These are phyloP conservation scores for Aradus depressus DNA, from an alignment of 2,888 invertebrate genomes.

Conservation along the genomic window DNA sequence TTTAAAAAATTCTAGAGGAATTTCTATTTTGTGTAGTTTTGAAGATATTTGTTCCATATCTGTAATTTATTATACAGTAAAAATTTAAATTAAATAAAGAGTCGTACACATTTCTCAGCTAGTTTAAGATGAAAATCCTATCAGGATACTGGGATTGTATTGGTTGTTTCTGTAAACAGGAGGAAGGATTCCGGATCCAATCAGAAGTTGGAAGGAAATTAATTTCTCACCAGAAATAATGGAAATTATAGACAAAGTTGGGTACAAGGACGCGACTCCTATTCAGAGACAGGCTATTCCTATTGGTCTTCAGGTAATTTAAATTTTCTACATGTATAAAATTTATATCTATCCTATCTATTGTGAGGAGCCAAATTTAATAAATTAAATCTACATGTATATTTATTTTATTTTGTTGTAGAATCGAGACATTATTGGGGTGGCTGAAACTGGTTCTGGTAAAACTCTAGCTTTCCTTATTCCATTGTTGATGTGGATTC, in stretches of 20 bases:
- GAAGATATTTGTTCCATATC: background rate
- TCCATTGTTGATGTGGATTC: constrained; percentile 95
- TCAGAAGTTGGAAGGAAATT: constrained; percentile 91
- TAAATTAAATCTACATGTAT: background rate
- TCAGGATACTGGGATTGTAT: too few species aligned
- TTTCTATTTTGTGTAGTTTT: background rate
- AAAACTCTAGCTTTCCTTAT: constrained; percentile 98
- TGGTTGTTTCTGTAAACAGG: constrained; percentile 39
- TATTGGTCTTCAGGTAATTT: constrained; percentile 54
- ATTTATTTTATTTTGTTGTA: constrained; percentile 42
- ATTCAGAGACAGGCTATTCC: constrained; percentile 99
- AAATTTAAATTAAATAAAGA: too few species aligned
- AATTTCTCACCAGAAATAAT: constrained; percentile 78
- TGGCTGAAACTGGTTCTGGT: constrained; percentile 98
- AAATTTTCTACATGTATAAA: too few species aligned
- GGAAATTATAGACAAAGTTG: constrained; percentile 87
- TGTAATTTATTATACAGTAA: background rate
- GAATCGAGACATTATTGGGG: constrained; percentile 94
- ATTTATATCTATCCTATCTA: too few species aligned
- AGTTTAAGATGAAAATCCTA: too few species aligned
- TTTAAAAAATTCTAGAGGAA: too few species aligned
- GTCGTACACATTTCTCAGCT: too few species aligned
- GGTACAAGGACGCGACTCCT: constrained; percentile 96
- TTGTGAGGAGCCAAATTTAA: background rate
- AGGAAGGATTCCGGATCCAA: constrained; percentile 91